phyloP scores from a whole-genome alignment of 2,888 invertebrate species.

The Atethmia centrago region DNA sequence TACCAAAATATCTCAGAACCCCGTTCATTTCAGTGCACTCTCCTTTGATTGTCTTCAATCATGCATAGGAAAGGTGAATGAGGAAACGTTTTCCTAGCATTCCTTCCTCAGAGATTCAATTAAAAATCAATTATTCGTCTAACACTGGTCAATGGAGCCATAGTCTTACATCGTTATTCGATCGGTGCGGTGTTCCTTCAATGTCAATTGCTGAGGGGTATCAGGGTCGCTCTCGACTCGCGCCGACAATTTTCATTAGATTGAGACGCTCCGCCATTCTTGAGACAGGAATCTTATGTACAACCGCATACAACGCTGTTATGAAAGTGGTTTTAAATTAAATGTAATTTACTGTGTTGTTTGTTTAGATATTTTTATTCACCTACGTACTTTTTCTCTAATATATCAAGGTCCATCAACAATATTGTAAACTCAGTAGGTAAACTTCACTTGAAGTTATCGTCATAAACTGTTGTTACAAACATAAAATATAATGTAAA shows the following conservation, averaged over 20 bases:
- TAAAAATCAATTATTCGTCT: constrained; percentile 9
- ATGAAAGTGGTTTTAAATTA: constrained; percentile 8
- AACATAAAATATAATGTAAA: no score
- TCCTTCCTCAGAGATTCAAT: constrained; percentile 11
- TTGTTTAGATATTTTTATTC: not conserved
- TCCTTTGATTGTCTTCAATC: not conserved
- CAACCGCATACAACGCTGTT: constrained; percentile 26
- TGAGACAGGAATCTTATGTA: constrained; percentile 52
- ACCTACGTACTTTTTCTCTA: no score
- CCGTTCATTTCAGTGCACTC: not conserved
- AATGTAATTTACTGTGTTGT: not conserved
- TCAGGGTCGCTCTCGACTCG: constrained; percentile 29
- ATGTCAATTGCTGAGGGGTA: constrained; percentile 46
- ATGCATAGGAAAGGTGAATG: not conserved
- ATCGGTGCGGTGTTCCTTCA: constrained; percentile 20
- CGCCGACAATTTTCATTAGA: constrained; percentile 73
- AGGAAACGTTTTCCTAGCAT: not conserved
- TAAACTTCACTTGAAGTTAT: no score
- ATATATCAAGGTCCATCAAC: no score
- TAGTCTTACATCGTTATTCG: constrained; percentile 20
- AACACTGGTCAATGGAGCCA: constrained; percentile 10
- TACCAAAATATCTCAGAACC: no score
- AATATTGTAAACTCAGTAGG: no score
- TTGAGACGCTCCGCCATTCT: constrained; percentile 62
- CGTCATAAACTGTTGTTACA: no score